Conservation (phyloP, 2,797 vertebrate species). For the Lepilemur septentrionalis region DNA sequence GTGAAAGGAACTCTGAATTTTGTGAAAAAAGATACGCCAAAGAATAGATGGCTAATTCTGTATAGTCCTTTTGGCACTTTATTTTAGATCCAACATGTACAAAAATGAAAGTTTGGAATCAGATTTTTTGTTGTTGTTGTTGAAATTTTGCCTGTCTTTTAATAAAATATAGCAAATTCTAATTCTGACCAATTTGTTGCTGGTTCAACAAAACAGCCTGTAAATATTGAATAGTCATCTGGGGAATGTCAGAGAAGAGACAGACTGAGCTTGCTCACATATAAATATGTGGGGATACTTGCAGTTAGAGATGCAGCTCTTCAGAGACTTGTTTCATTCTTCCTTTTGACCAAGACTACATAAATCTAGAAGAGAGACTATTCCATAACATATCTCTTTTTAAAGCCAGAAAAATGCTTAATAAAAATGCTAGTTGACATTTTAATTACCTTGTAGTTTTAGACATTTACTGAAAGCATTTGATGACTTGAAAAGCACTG, state of each 20-base stretch:
- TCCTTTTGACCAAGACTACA: not conserved
- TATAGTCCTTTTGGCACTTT: not conserved
- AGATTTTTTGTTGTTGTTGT: not conserved
- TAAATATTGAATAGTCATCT: not conserved
- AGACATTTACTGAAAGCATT: conserved; percentile 17
- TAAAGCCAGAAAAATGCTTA: not conserved
- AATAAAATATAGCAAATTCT: not conserved
- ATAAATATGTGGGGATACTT: not conserved
- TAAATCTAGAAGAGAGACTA: not conserved
- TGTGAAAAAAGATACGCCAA: not conserved
- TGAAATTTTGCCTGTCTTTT: conserved; percentile 5
- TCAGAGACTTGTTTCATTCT: not conserved
- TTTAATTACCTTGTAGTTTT: conserved; percentile 46
- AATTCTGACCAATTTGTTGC: not conserved
- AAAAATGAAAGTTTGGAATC: not conserved
- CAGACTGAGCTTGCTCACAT: rapidly evolving
- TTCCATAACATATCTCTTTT: not conserved
- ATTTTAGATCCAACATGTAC: not conserved
- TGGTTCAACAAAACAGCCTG: not conserved
- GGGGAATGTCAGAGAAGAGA: not conserved
- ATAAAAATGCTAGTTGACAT: conserved; percentile 14
- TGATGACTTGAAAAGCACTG: conserved; percentile 28
- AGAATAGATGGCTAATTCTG: not conserved
- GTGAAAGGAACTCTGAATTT: not conserved
- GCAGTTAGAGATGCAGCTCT: not conserved